These are phyloP conservation scores for Casuarius casuarius DNA, from an alignment of 2,113 vertebrate species.

Conservation along the genomic window DNA sequence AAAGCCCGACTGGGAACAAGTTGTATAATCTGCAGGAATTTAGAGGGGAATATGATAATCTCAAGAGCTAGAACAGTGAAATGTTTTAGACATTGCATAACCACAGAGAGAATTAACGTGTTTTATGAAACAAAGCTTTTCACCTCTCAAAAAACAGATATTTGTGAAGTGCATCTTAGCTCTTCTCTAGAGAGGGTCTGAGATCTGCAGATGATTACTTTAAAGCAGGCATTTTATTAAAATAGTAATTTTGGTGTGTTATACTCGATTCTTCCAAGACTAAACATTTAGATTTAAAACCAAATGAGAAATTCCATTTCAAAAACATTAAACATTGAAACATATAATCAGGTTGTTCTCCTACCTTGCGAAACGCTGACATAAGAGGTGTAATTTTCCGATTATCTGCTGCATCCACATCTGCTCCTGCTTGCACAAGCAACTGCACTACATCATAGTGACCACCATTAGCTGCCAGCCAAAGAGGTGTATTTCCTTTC, in stretches of 20 bases:
- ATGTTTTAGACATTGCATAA: not conserved
- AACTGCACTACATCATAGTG: conserved; percentile 98
- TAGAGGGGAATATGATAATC: not conserved
- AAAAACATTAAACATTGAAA: not conserved
- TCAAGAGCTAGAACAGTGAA: not conserved
- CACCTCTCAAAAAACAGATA: not conserved
- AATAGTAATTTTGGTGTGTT: not conserved
- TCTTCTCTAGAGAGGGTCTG: not conserved
- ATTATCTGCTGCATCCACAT: conserved; percentile 97
- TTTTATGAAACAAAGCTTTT: not conserved
- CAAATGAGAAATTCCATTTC: not conserved
- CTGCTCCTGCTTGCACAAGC: conserved; percentile 93
- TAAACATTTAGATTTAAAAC: not conserved
- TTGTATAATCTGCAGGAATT: not conserved
- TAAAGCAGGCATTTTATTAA: not conserved
- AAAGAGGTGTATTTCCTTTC: conserved; percentile 98
- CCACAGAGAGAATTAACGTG: not conserved
- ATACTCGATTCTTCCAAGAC: not conserved
- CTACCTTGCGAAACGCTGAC: conserved; percentile 98
- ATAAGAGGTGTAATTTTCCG: conserved; percentile 98
- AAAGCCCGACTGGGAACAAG: not conserved
- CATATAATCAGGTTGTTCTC: not conserved
- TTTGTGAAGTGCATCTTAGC: not conserved
- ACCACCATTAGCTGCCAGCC: conserved; percentile 97
- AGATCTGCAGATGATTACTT: not conserved